Conservation (phyloP, 2,113 vertebrate genomes). For the Protobothrops mucrosquamatus region DNA sequence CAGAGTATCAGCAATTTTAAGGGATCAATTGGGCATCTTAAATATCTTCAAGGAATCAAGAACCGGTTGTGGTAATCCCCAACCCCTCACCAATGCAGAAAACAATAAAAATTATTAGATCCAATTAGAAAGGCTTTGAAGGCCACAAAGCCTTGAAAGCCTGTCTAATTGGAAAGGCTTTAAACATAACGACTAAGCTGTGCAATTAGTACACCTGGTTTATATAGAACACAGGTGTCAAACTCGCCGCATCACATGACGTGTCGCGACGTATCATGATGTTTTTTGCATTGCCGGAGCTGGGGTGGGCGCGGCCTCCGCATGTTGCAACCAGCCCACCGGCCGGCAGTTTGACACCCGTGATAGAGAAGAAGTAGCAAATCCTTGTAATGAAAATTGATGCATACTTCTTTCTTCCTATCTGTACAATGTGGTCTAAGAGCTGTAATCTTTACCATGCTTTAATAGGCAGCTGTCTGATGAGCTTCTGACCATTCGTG, state of each 20-base stretch:
- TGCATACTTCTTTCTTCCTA: not conserved
- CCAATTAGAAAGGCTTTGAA: not conserved
- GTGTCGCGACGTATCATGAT: too few species aligned
- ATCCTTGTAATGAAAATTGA: not conserved
- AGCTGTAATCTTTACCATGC: not conserved
- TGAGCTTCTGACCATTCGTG: conserved; percentile 77
- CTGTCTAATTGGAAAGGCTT: not conserved
- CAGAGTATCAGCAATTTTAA: not conserved
- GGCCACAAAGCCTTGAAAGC: not conserved
- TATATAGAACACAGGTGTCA: not conserved
- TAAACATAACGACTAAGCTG: not conserved
- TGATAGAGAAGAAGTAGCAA: not conserved
- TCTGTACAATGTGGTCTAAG: not conserved
- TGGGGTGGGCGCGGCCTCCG: too few species aligned
- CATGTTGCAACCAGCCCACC: too few species aligned
- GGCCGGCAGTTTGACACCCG: too few species aligned
- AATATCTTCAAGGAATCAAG: not conserved
- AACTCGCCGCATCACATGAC: too few species aligned
- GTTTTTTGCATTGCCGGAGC: too few species aligned
- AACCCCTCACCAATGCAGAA: not conserved
- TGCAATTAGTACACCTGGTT: not conserved
- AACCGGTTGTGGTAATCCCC: not conserved
- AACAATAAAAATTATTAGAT: not conserved
- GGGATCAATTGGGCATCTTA: not conserved
- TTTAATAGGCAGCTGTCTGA: conserved; percentile 79